Base-by-base conservation (phyloP, 1,140 invertebrate genomes). In the Pseudomyrmex pallidus region DNA sequence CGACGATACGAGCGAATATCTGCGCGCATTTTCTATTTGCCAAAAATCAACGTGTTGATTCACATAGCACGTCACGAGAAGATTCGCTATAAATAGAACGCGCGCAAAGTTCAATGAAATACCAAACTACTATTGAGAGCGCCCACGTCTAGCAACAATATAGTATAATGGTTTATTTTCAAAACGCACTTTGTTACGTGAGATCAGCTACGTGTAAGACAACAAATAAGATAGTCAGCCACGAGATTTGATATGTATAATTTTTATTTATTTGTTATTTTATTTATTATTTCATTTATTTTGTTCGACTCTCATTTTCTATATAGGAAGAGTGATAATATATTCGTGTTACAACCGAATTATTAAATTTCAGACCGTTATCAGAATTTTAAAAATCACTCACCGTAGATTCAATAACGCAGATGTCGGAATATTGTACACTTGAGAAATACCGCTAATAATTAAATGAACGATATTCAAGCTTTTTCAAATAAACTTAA, bases 351-450 rank as follows among this genome's bases (percentile, higher is more conserved):
- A 82, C 17, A 2, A 74, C 1, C 9, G 17, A 46, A 62, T 82
- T 73, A 74, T 82, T 48, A 52, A 74, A 62, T 74, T 74, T 63
- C 35, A 9, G 50, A 57, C 8, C 13, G 35, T 56, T 76, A 76
- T n/a, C 46, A 15, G 12, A 46, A 52, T 54, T 74, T 78, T 78
- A 78, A 78, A 78, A 78, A 68, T 35, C 74, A 70, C 74, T 78
- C 70, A 20, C 63, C 17, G 52, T 35, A 35, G 64, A 78, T 78
- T 70, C 74, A 70, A 78, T 78, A 15, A 64, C 15, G 13, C 68
- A 78, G 50, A 57, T 57, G 57, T 48, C 44, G 15, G 9, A 10
- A 57, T 78, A 78, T 59, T 48, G 74, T 78, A 57, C 63, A 68
- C 17, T 68, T 63, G 35, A 68, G 68, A 78, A 78, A 70, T 57